Conservation (phyloP, 2,113 vertebrate species). For the Poecilia latipinna region DNA sequence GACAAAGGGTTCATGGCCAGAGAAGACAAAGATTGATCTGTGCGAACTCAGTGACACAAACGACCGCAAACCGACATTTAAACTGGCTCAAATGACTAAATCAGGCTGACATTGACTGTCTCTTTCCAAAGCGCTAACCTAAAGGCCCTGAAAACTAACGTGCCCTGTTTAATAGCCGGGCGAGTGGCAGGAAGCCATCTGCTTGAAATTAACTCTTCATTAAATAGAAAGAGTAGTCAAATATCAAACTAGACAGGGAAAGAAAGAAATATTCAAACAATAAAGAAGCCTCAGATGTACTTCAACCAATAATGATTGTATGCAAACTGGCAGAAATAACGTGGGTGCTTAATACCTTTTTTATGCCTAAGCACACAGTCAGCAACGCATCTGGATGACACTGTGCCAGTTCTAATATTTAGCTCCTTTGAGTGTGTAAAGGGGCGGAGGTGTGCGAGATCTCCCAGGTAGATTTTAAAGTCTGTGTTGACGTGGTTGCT, state of each 20-base stretch:
- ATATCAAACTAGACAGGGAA: no score
- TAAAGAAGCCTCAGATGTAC: background rate
- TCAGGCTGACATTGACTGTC: background rate
- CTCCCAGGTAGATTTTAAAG: constrained; percentile 46
- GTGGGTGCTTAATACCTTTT: background rate
- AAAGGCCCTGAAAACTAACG: background rate
- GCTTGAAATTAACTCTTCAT: no score
- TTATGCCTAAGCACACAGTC: background rate
- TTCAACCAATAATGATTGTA: background rate
- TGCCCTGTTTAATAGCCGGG: background rate
- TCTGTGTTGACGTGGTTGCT: constrained; percentile 21
- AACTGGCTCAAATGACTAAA: background rate
- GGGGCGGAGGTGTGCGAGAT: constrained; percentile 8
- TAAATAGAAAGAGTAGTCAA: no score
- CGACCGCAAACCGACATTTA: background rate
- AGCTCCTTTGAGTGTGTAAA: constrained; percentile 37
- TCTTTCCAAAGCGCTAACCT: background rate
- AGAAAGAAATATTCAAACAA: no score
- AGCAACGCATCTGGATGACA: background rate
- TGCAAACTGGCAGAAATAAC: background rate
- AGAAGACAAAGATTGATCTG: background rate
- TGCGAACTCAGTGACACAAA: background rate
- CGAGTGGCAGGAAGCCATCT: no score
- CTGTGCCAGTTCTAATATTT: background rate
- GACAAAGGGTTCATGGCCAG: background rate